Conservation (phyloP, 30 jellyfish, hydroid and myxozoan species). For the Hydractinia echinata region DNA sequence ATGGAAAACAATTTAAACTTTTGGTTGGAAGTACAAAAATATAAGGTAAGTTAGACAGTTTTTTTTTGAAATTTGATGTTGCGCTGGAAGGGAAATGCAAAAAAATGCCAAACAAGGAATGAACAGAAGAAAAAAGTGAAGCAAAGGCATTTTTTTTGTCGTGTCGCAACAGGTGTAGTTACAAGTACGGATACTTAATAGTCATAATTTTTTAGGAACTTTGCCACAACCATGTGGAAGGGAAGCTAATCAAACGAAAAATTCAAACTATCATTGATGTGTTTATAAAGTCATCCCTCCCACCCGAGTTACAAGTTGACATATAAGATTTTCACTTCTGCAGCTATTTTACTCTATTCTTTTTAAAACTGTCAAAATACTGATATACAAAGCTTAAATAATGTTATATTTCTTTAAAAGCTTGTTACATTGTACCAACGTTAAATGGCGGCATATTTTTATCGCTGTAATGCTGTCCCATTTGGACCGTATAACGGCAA, state of each 20-base stretch:
- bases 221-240: conserved; percentile 79
- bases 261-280: conserved; percentile 73
- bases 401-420: too few species aligned
- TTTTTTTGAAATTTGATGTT: background rate
- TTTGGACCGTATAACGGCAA: too few species aligned
- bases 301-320: conserved; percentile 79
- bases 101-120: background rate
- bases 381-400: too few species aligned
- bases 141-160: too few species aligned
- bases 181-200: too few species aligned
- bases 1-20: conserved; percentile 64
- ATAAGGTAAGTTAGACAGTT: conserved; percentile 42
- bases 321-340: background rate
- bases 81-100: background rate
- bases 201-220: conserved; percentile 44
- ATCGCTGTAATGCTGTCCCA: too few species aligned
- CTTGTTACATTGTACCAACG: too few species aligned
- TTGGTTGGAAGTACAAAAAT: conserved; percentile 86
- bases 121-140: too few species aligned
- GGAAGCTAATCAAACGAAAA: conserved; percentile 35
- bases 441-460: too few species aligned
- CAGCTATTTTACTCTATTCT: too few species aligned
- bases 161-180: too few species aligned
- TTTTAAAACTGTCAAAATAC: too few species aligned
- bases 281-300: conserved; percentile 67